Base-by-base conservation (phyloP, 1,140 invertebrate genomes). In the Solenopsis fugax region DNA sequence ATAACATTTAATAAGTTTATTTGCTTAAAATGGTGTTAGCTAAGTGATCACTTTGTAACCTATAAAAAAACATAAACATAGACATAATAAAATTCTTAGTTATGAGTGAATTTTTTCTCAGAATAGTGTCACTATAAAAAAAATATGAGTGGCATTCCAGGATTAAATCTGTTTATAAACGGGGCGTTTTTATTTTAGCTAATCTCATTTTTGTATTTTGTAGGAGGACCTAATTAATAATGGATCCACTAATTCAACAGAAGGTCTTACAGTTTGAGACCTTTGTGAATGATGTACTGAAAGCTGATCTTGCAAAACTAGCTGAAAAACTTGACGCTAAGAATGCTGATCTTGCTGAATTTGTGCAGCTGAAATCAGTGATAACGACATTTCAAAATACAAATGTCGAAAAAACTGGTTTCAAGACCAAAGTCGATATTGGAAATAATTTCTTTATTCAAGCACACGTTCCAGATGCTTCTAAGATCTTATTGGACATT, bases 381-480 rank as follows among this genome's bases (percentile, higher is more conserved):
- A 96, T 97, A 16, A 92, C 93, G 7, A 93, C 94, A 0, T 87
- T 95, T 3, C 93, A 94, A 76, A 90, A 87, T 34, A 94, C 89
- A n/a, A 80, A 85, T 0, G 78, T 87, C 0, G 91, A 94, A 34
- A 95, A 96, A 85, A 94, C 95, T 67, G 97, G 97, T 16, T 96
- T 98, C 52, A 98, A 98, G 93, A 97, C 97, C 0, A 97, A 98
- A 96, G 95, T 98, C 29, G 97, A 98, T 92, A 91, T 98, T 48
- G 97, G 98, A 24, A 97, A 97, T 88, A 97, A 97, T 93, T 97
- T 97, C 67, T 97, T 97, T 89, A 96, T 97, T 92, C 96, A 97
- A 93, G 97, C 97, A 56, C 95, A 96, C 87, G 96, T 98, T 0
- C 94, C 96, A 18, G 96, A 98, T 93, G 96, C 97, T 72, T 96